Percentiles rank a stretch among this genome's conserved stretches.
These are phyloP conservation scores for Anas platyrhynchos DNA, from an alignment of 2,113 vertebrate species.

Conservation along the genomic window DNA sequence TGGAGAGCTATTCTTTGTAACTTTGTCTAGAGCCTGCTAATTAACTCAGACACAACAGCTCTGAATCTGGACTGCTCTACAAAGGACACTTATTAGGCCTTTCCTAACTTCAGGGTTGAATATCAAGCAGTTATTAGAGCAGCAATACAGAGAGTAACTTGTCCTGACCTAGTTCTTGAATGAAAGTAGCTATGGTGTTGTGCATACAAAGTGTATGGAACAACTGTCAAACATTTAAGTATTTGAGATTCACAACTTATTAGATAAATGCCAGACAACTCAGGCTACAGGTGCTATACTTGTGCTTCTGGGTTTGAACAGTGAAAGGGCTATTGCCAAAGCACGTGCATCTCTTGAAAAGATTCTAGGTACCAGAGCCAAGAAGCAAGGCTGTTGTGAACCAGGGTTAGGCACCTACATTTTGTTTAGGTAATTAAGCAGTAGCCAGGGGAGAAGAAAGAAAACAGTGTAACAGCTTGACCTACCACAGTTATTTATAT, in stretches of 20 bases:
- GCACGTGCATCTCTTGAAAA: neutral
- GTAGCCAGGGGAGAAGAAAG: neutral
- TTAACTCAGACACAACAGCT: neutral
- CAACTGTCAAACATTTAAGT: neutral
- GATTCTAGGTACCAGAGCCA: neutral
- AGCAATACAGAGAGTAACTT: neutral
- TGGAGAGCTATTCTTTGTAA: neutral
- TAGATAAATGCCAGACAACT: neutral
- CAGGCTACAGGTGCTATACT: neutral
- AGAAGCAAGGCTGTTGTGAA: neutral
- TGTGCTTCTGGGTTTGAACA: neutral
- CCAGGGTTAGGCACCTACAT: neutral
- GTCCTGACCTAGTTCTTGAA: neutral
- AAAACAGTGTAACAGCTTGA: neutral
- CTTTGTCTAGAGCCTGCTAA: neutral
- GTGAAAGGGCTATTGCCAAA: neutral
- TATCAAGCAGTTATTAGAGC: neutral
- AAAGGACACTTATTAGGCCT: neutral
- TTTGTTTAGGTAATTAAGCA: neutral
- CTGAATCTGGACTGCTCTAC: neutral
- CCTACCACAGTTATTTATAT: neutral
- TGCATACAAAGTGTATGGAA: neutral
- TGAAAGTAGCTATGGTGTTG: neutral
- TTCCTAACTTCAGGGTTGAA: neutral
- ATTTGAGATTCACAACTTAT: neutral